These are phyloP conservation scores for Corythornis cristatus DNA, from an alignment of 2,113 vertebrate genomes.

Conservation along the genomic window DNA sequence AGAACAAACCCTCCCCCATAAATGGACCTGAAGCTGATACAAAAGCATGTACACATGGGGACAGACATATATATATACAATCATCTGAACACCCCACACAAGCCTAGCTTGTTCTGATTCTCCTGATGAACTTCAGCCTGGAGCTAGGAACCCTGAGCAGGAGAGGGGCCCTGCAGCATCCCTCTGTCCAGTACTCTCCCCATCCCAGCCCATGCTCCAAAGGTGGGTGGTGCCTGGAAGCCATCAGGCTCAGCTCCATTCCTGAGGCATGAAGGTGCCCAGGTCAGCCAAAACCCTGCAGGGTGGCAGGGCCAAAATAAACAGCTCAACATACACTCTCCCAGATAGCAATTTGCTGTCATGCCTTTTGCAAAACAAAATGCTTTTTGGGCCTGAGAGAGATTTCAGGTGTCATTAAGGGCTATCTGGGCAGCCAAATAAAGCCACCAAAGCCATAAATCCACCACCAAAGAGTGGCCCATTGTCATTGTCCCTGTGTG, in stretches of 20 bases:
- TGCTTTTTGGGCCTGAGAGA: neutral
- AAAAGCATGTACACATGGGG: neutral
- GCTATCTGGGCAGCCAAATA: neutral
- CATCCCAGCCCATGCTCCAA: neutral
- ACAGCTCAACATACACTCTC: slow-evolving; percentile 33
- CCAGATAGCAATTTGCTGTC: slow-evolving; percentile 19
- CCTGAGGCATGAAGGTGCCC: neutral
- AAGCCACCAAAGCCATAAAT: neutral
- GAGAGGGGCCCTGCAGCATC: neutral
- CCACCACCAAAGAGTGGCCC: neutral
- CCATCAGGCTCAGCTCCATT: neutral
- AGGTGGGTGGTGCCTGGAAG: neutral
- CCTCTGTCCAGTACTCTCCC: accelerated
- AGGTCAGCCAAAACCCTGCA: slow-evolving; percentile 39
- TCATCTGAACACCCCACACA: neutral
- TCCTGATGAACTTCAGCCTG: neutral
- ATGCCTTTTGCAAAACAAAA: slow-evolving; percentile 34
- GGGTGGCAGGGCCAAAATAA: neutral
- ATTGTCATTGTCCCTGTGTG: accelerated
- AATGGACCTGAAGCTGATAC: neutral
- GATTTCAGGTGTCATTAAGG: slow-evolving; percentile 2
- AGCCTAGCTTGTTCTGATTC: neutral
- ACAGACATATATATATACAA: neutral
- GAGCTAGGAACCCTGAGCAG: neutral
- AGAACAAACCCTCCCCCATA: neutral